These are phyloP conservation scores for Pseudeuparius sepicola DNA, from an alignment of 2,888 invertebrate species.

Conservation along the genomic window DNA sequence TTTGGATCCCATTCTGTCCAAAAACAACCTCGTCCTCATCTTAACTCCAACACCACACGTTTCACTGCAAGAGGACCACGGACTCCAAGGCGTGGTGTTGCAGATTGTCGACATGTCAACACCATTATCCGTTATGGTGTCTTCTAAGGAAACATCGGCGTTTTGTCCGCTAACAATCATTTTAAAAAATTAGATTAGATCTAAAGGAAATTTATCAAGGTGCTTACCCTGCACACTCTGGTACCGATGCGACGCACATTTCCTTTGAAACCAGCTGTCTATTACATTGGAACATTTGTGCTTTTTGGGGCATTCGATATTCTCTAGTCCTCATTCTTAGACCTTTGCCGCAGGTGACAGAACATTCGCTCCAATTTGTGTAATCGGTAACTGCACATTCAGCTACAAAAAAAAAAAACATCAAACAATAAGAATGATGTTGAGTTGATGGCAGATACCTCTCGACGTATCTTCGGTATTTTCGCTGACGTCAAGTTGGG, in stretches of 20 bases:
- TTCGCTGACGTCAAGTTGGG: conserved; percentile 54
- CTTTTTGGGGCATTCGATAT: conserved; percentile 62
- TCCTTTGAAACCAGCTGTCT: conserved; percentile 77
- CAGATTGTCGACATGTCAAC: conserved; percentile 46
- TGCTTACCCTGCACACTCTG: conserved; percentile 63
- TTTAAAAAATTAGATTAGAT: too few relatives aligned
- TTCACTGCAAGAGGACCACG: conserved; percentile 80
- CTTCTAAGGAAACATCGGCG: conserved; percentile 28
- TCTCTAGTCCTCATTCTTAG: conserved; percentile 65
- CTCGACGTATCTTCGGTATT: conserved; percentile 56
- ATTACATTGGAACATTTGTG: conserved; percentile 57
- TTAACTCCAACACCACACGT: conserved; percentile 72
- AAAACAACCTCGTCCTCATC: conserved; percentile 64
- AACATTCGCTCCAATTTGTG: conserved; percentile 69
- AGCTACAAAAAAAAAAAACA: conserved; percentile 42
- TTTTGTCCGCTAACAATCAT: conserved; percentile 20
- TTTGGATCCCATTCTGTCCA: conserved; percentile 65
- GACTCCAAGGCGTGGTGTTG: conserved; percentile 60
- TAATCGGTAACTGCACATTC: conserved; percentile 74
- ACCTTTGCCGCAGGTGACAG: conserved; percentile 83
- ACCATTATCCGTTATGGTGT: conserved; percentile 23
- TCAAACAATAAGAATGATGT: conserved; percentile 30
- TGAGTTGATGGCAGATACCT: conserved; percentile 44
- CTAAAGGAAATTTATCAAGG: conserved; percentile 3
- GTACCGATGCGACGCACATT: conserved; percentile 71